Evolutionary conservation across 2,113 vertebrate species (phyloP), one percentile per base, ranked within the genome.

Genomic region (Nothocercus nigrocapillus): DNA sequence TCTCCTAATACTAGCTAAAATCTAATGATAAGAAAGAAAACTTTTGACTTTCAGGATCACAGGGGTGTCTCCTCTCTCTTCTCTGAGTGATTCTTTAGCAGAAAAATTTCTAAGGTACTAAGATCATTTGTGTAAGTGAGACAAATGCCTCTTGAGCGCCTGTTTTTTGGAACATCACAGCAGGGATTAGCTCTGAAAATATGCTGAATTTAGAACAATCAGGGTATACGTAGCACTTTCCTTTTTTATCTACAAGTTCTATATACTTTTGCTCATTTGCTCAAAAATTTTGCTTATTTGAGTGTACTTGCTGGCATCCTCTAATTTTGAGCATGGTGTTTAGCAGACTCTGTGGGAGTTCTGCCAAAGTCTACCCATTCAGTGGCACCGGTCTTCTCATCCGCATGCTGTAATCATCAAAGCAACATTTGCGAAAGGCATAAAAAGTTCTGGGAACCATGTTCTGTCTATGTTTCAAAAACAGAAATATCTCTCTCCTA

Each of bases 81-180:
- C 77, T 12, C 78, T 94, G 61, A 77, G 59, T 90, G 91, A 38
- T 67, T 5, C 7, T 36, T 56, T 32, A 72, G 8, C 85, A 90
- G 49, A 67, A 93, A 83, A 92, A 90, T 61, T 85, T 73, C 70
- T 73, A 36, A 64, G 66, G 63, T 79, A 69, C 59, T 92, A 59
- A 86, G 53, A 53, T 85, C 4, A n/a, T 82, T 94, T 94, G 22
- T 14, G 15, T 36, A 19, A 53, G 40, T 58, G 27, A 94, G 54
- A 25, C 24, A 84, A 69, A 38, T 93, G 79, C 56, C 20, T 91
- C 45, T 77, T 92, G 81, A 91, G 80, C 49, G 94, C 80, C 42
- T 72, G 21, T 82, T 92, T 91, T 96, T 28, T 78, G 88, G 44
- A 75, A 59, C 66, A 81, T 36, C 32, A 61, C 78, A 88, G n/a